Evolutionary conservation across 2,113 vertebrate species (phyloP).

Genomic region (Embiotoca jacksoni): DNA sequence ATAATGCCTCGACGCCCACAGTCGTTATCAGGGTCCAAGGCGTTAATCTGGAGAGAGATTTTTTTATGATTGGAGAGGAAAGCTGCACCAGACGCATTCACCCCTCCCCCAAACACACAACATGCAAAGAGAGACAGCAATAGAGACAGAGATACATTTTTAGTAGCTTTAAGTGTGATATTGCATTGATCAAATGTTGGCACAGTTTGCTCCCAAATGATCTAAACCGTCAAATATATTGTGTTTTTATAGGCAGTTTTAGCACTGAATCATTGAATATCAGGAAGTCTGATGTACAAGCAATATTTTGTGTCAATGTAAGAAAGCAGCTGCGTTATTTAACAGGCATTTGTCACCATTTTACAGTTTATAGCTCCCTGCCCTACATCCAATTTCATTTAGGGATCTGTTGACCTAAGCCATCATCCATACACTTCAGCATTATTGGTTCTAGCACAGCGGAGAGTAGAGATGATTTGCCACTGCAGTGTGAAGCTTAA

Average conservation of each 20-base stretch:
- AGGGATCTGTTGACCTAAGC: constrained; percentile 56
- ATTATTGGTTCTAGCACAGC: constrained; percentile 55
- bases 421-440: constrained; percentile 44
- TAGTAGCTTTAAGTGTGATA: constrained; percentile 18
- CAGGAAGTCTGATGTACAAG: background rate
- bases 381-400: constrained; percentile 40
- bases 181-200: constrained; percentile 2
- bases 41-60: constrained; percentile 89
- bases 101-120: background rate
- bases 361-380: constrained; percentile 30
- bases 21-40: constrained; percentile 92
- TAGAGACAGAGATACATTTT: constrained; percentile 5
- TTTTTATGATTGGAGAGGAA: constrained; percentile 12
- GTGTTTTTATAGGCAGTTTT: background rate
- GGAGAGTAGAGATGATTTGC: constrained; percentile 48
- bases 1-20: constrained; percentile 83
- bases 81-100: constrained; percentile 47
- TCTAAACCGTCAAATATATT: background rate
- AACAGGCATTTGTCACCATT: constrained; percentile 28
- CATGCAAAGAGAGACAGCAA: too few relatives aligned
- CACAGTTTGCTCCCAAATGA: background rate
- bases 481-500: constrained; percentile 80
- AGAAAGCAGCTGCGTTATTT: constrained; percentile 12
- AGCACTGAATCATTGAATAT: background rate
- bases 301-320: background rate